Base-by-base conservation (phyloP, 1,140 invertebrate genomes). In the Batillaria attramentaria region DNA sequence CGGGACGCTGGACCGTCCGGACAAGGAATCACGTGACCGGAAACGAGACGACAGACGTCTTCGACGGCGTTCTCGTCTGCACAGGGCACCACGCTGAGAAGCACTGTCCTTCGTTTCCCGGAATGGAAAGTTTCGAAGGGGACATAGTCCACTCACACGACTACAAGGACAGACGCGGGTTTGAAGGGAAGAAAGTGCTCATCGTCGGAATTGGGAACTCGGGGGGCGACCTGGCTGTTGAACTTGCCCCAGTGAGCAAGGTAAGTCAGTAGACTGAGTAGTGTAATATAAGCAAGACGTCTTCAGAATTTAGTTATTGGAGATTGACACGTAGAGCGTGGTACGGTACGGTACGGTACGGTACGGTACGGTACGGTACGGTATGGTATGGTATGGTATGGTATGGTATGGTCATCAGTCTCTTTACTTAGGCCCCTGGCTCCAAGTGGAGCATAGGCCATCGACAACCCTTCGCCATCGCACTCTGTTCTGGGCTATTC, bases 191-290 rank as follows among this genome's bases (percentile, higher is more conserved):
- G 81, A 83, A 86, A 57, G 90, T 92, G 24, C 83, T 93, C n/a
- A 86, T 93, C 33, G 83, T 93, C 35, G 92, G 92, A n/a, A 89
- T 93, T 43, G 92, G 92, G 13, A 93, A 93, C 81, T 93, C 92
- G 5, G 91, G 91, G 16, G 84, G 90, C 4, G 92, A 93, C 83
- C 89, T 90, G 18, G 92, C 92, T 31, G 91, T 91, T 3, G 92
- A 93, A 79, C 81, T 93, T 24, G 57, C 57, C 4, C 57, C 57
- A n/a, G 57, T 60, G 6, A n/a, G 57, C 57, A 60, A 24, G 57
- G 57, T 60, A 28, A 10, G 57, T 13, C 4, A n/a, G 57, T 60
- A n/a, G n/a, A n/a, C n/a, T n/a, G n/a, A n/a, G n/a, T n/a, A n/a
- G n/a, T n/a, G n/a, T n/a, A n/a, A n/a, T n/a, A n/a, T n/a, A n/a